Evolutionary conservation across 2,888 invertebrate genomes (phyloP).

Genomic region (Eilema depressum): DNA sequence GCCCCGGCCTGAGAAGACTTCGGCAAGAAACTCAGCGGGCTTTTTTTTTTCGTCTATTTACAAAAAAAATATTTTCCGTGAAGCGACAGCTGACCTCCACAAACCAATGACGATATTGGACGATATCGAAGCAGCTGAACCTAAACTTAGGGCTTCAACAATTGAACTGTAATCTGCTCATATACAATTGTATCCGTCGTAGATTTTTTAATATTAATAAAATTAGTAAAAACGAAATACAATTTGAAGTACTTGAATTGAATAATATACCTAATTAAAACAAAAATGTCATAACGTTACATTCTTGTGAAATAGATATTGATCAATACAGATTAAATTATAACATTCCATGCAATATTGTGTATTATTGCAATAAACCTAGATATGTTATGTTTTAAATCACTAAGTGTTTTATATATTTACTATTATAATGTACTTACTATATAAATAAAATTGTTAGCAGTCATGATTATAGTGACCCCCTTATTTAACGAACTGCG

Average conservation of each 20-base stretch:
- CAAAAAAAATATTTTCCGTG: no score
- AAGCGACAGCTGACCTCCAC: no score
- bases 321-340: background rate
- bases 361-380: background rate
- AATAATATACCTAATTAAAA: background rate
- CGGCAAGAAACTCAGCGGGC: no score
- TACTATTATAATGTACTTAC: no score
- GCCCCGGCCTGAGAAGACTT: no score
- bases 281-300: background rate
- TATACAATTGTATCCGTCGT: background rate
- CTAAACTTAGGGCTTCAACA: no score
- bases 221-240: background rate
- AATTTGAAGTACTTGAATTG: background rate
- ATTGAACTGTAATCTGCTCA: background rate
- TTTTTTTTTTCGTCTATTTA: no score
- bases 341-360: background rate
- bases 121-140: no score
- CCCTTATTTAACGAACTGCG: no score
- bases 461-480: no score
- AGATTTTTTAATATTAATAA: background rate
- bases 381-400: background rate
- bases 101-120: no score
- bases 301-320: slow-evolving; percentile 2
- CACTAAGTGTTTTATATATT: background rate
- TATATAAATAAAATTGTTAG: no score